Base-by-base conservation (phyloP, 2,888 invertebrate genomes). In the Carabus problematicus region DNA sequence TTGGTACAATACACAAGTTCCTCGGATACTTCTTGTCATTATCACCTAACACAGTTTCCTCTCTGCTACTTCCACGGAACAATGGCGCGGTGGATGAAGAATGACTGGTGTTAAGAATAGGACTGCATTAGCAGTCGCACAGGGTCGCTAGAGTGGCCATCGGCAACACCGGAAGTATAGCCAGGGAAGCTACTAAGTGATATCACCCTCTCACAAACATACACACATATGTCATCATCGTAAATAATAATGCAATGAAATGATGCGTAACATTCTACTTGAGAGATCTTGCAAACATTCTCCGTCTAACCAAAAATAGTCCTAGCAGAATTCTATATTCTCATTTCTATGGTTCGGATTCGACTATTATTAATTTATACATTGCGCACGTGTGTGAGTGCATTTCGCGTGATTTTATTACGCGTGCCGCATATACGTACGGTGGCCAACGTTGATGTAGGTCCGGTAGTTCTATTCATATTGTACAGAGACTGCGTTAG, bases 21-120 rank as follows among this genome's bases (percentile, higher is more conserved):
- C 54, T 41, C 80, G 80, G 80, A 80, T 78, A 77, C 74, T 78
- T 80, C 78, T 76, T 77, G 77, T 80, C 81, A 81, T 81, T 81
- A 81, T 80, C 81, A 81, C 81, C 81, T 80, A 40, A 41, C 61
- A 18, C 47, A 14, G 47, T 47, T n/a, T 56, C 29, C 56, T 39
- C 52, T 52, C 16, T 52, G 52, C 52, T 16, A 7, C 52, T 29
- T 16, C 76, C 11, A 41, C 72, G 75, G 79, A 79, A 80, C 80
- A 80, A 79, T 80, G 76, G 79, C 77, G 79, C 79, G 79, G 79
- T 78, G 76, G 75, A 77, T 77, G 76, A 70, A 70, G 76, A 76
- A 76, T 76, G 76, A 78, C 43, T 18, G 43, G 60, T 18, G 45
- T 14, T 75, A 78, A 78, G 76, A 76, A 78, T 77, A 76, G 78